Evolutionary conservation across 2,113 vertebrate genomes (phyloP).

Genomic region (Vicugna pacos): DNA sequence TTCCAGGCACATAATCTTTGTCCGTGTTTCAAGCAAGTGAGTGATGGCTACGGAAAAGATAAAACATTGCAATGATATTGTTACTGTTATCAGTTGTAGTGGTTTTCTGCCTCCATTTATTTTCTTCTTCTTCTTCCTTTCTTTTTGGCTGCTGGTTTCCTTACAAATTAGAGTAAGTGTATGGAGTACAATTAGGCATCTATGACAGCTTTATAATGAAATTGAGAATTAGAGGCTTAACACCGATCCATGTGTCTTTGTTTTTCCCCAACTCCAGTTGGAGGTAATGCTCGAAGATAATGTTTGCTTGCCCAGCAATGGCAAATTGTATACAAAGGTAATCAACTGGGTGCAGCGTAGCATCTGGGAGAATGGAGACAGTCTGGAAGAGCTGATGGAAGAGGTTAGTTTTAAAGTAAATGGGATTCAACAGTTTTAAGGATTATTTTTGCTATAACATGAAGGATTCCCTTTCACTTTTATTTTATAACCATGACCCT

Average conservation of each 20-base stretch:
- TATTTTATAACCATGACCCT: slow-evolving; percentile 91
- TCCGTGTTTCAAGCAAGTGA: slow-evolving; percentile 31
- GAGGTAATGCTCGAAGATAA: slow-evolving; percentile 99
- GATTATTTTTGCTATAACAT: slow-evolving; percentile 79
- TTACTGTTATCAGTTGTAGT: background rate
- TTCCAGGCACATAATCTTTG: slow-evolving; percentile 7
- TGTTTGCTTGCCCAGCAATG: slow-evolving; percentile 96
- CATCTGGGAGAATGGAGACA: slow-evolving; percentile 98
- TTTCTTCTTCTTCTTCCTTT: background rate
- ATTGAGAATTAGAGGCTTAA: background rate
- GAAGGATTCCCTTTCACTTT: slow-evolving; percentile 89
- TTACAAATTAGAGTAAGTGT: slow-evolving; percentile 26
- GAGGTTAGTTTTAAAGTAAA: slow-evolving; percentile 95
- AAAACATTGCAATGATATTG: background rate
- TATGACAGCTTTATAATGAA: slow-evolving; percentile 16
- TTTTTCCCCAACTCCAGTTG: slow-evolving; percentile 89
- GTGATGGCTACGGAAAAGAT: background rate
- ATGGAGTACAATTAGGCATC: background rate
- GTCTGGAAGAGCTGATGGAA: slow-evolving; percentile 97
- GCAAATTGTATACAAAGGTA: slow-evolving; percentile 99
- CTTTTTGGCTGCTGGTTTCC: background rate
- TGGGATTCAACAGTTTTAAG: slow-evolving; percentile 80
- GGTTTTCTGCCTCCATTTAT: background rate
- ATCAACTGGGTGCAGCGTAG: slow-evolving; percentile 99
- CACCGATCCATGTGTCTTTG: background rate